Conservation (phyloP, 2,888 invertebrate species). For the Kryphioiulus occultus region DNA sequence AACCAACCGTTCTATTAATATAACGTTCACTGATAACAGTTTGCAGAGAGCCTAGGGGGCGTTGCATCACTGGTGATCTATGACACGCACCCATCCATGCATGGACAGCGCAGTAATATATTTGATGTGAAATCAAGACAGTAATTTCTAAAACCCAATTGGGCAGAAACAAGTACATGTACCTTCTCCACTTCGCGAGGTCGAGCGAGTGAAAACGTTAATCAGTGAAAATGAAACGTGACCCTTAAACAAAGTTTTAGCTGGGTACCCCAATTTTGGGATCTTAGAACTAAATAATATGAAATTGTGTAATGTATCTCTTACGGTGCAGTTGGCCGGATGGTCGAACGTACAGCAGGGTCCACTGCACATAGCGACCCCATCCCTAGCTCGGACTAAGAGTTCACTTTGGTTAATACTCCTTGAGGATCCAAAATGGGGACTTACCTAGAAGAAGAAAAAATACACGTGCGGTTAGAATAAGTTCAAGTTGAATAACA, state of each 20-base stretch:
- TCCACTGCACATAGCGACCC: constrained; percentile 50
- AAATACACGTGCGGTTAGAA: not conserved
- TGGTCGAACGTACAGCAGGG: constrained; percentile 47
- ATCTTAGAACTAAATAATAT: not conserved
- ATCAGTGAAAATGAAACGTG: not conserved
- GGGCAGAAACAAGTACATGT: not conserved
- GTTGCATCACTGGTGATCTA: not conserved
- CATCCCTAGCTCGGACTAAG: constrained; percentile 48
- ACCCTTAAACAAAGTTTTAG: not conserved
- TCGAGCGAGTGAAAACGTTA: not conserved
- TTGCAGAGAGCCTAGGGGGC: not conserved
- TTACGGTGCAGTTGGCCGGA: constrained; percentile 41
- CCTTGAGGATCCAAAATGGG: constrained; percentile 52
- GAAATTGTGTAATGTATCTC: constrained; percentile 27
- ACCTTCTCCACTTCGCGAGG: not conserved
- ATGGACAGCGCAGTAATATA: not conserved
- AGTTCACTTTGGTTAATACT: constrained; percentile 47
- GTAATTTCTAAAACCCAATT: not conserved
- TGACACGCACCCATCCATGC: not conserved
- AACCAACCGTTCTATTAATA: not conserved
- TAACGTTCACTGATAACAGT: not conserved
- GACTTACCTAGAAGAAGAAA: constrained; percentile 50
- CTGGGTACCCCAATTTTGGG: not conserved
- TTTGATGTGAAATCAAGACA: not conserved
- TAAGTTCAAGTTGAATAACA: not conserved